Base-by-base conservation (phyloP, 2,113 vertebrate species). In the Pteronura brasiliensis region DNA sequence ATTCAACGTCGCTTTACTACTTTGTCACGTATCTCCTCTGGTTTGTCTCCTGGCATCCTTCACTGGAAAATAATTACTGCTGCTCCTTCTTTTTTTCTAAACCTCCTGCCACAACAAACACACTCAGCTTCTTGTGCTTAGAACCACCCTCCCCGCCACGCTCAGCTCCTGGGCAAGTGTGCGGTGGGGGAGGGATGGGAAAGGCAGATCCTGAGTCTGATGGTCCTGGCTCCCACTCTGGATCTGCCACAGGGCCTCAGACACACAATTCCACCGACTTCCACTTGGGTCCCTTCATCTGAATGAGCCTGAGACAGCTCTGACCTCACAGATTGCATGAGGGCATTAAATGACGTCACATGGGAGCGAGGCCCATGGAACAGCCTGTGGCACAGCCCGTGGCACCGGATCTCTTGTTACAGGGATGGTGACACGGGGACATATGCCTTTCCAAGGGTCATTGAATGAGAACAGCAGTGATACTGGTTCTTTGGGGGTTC, bases 391-490 rank as follows among this genome's bases (percentile, higher is more conserved):
- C 63, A 6, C 21, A 11, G 42, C 23, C 34, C 9, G 31, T 7
- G 3, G 23, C 63, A 6, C 8, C 6, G 1, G 10, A 9, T 9
- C 29, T 11, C 27, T 44, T 29, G 14, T 7, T 11, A 0, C 11
- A 31, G 31, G 80, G 25, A 25, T 2, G 3, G 2, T 1, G 31
- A 9, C 12, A 15, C 18, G 1, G 34, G 67, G 29, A 21, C 18
- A 7, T 0, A 0, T 3, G 23, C 11, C 71, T 25, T 71, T 29
- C 29, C 4, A 39, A 49, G 36, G 2, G 7, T 17, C 44, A 1
- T 57, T 3, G 2, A 31, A 17, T 6, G 3, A 0, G 3, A 31
- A 4, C 52, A 0, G 18, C 1, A 7, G 12, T 1, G 4, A 31
- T 47, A 9, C 0, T 21, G 6, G 34, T 2, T 8, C 8, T 13